phyloP scores from a whole-genome alignment of 2,797 vertebrate species.

The Lithobates sylvaticus region DNA sequence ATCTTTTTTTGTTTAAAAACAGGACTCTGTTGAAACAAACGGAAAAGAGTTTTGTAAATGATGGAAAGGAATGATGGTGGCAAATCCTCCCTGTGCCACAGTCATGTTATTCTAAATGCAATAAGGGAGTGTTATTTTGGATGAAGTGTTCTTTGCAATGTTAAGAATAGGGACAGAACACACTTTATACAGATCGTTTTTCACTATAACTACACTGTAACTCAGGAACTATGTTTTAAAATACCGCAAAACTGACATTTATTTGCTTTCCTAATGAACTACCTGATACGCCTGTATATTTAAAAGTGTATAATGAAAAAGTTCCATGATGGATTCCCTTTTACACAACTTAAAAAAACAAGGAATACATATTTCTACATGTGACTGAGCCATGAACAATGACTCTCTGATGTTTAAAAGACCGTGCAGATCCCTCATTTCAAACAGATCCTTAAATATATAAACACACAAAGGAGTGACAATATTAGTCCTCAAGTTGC shows the following conservation, averaged over 20 bases:
- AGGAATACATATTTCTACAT: conserved; percentile 44
- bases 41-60: not conserved
- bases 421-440: conserved; percentile 56
- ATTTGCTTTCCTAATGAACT: conserved; percentile 42
- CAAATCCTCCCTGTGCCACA: not conserved
- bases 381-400: conserved; percentile 52
- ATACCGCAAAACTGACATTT: conserved; percentile 19
- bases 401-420: conserved; percentile 50
- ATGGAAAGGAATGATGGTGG: not conserved
- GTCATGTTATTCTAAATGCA: conserved; percentile 9
- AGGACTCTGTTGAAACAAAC: not conserved
- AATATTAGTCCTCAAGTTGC: conserved; percentile 58
- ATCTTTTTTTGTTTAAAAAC: not conserved
- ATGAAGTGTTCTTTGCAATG: conserved; percentile 29
- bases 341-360: conserved; percentile 55
- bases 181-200: conserved; percentile 11
- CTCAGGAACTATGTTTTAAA: conserved; percentile 7
- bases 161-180: not conserved
- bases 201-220: conserved; percentile 30
- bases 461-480: conserved; percentile 62
- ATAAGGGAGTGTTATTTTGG: not conserved
- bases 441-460: conserved; percentile 59
- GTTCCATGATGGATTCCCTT: conserved; percentile 46
- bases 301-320: conserved; percentile 29
- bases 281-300: conserved; percentile 29